Conservation (phyloP, 2,113 vertebrate genomes). For the Diphyllodes magnificus region DNA sequence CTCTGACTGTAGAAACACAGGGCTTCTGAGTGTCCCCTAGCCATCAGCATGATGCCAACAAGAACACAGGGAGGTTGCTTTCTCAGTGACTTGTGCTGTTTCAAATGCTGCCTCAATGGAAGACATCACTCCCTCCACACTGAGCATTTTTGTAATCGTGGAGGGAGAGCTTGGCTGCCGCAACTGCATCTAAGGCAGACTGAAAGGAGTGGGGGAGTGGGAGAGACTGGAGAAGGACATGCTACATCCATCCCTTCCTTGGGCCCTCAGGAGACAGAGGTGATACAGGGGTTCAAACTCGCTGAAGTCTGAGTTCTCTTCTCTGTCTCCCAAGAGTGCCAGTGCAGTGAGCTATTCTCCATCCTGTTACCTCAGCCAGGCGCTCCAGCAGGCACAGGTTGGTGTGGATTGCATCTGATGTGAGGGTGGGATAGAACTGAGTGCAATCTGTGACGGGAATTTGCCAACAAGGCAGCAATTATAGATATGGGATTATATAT, state of each 20-base stretch:
- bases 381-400: neutral
- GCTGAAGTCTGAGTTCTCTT: neutral
- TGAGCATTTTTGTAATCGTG: neutral
- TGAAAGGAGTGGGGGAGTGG: neutral
- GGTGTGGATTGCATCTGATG: conserved; percentile 30
- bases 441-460: neutral
- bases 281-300: neutral
- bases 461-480: conserved; percentile 33
- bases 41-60: accelerated
- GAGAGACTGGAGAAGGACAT: neutral
- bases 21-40: neutral
- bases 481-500: neutral
- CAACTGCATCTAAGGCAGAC: neutral
- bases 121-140: accelerated
- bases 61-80: neutral
- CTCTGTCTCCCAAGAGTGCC: neutral
- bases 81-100: neutral
- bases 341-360: neutral
- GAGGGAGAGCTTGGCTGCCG: neutral
- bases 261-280: neutral
- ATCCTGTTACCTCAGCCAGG: neutral
- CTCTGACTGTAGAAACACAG: neutral
- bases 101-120: neutral
- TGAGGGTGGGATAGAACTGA: conserved; percentile 28
- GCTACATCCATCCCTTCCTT: neutral